These are phyloP conservation scores for Athalia circularis DNA, from an alignment of 2,888 invertebrate genomes.

Conservation along the genomic window DNA sequence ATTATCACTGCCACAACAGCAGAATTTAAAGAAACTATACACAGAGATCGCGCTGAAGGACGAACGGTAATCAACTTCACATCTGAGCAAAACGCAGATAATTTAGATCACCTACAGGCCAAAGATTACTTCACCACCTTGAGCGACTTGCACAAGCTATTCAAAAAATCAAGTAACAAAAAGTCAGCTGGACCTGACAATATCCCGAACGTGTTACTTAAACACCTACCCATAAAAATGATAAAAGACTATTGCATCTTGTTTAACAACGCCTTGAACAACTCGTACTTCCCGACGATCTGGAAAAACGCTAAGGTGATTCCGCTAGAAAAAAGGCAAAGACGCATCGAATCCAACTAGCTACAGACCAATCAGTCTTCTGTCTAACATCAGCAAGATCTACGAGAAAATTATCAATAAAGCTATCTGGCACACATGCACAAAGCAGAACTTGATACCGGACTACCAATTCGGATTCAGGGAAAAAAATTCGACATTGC, in stretches of 20 bases:
- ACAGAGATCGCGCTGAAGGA: no score
- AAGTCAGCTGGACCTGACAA: slow-evolving; percentile 38
- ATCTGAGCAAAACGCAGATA: no score
- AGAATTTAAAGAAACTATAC: no score
- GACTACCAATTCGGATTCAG: slow-evolving; percentile 54
- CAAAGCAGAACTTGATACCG: slow-evolving; percentile 46
- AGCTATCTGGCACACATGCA: slow-evolving; percentile 29
- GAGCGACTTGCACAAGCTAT: neutral
- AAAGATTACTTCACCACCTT: slow-evolving; percentile 17
- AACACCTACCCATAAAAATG: slow-evolving; percentile 43
- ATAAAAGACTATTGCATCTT: slow-evolving; percentile 42
- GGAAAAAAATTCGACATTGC: slow-evolving; percentile 52
- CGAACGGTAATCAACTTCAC: no score
- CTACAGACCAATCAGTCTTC: slow-evolving; percentile 54
- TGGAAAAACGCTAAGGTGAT: slow-evolving; percentile 51
- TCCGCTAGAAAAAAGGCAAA: slow-evolving; percentile 50
- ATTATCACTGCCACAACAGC: no score
- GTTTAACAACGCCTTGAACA: slow-evolving; percentile 47
- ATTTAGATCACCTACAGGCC: no score
- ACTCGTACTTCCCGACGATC: slow-evolving; percentile 35
- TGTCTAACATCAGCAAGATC: slow-evolving; percentile 51
- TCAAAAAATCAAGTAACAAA: slow-evolving; percentile 47
- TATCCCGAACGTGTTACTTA: slow-evolving; percentile 48
- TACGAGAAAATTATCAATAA: slow-evolving; percentile 50
- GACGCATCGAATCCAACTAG: slow-evolving; percentile 40